phyloP scores from a whole-genome alignment of 1,140 invertebrate genomes.

The Sinonovacula constricta region DNA sequence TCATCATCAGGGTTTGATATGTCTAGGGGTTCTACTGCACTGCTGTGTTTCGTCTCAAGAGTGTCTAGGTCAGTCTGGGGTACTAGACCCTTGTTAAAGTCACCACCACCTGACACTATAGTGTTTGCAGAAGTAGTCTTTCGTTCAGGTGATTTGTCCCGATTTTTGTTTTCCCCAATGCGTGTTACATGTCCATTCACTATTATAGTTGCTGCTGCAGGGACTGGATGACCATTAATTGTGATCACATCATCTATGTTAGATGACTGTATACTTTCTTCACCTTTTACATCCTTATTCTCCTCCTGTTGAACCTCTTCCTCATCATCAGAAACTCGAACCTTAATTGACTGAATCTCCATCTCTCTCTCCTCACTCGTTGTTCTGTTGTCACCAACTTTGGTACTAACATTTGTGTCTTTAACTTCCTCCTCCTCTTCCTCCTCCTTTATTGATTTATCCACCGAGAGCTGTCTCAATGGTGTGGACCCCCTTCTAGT shows the following conservation, averaged over 20 bases:
- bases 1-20: conserved; percentile 68
- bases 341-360: conserved; percentile 67
- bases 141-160: background rate
- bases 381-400: conserved; percentile 6
- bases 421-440: background rate
- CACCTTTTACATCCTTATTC: conserved; percentile 37
- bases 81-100: conserved; percentile 42
- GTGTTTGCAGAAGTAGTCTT: background rate
- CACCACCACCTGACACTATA: no score
- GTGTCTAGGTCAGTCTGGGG: conserved; percentile 74
- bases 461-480: background rate
- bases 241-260: conserved; percentile 60
- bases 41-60: conserved; percentile 66
- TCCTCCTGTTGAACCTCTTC: no score
- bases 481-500: background rate
- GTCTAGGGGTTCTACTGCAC: conserved; percentile 47
- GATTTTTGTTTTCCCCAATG: conserved; percentile 3
- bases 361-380: conserved; percentile 43
- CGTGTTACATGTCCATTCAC: conserved; percentile 67
- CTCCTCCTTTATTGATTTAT: background rate
- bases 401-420: no score
- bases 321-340: conserved; percentile 62
- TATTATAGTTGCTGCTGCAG: conserved; percentile 60
- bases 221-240: conserved; percentile 65
- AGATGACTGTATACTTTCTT: conserved; percentile 46